Base-by-base conservation (phyloP, 2,797 vertebrate species). In the Pseudopleuronectes americanus region DNA sequence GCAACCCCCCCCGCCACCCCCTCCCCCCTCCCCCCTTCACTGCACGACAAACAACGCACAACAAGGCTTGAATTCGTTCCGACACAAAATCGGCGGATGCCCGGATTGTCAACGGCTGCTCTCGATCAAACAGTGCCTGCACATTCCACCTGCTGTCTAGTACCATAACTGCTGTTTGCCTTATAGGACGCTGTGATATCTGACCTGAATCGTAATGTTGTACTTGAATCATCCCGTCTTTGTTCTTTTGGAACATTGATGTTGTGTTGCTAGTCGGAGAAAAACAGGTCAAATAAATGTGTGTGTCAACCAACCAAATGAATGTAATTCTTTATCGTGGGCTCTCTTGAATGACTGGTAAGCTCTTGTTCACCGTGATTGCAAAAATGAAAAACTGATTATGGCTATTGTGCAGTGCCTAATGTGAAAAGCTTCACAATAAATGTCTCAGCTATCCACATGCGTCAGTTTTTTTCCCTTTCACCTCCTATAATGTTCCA, bases 111-210 rank as follows among this genome's bases (percentile, higher is more conserved):
- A 1, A 33, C 8, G 57, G 48, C 28, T 58, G 0, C 58, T 64
- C 22, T 68, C 53, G 64, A 43, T 74, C 48, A 52, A 52, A 63
- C 69, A 66, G 79, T 84, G 81, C 82, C 84, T 87, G 64, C 47
- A 57, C 68, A 64, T 60, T 65, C 51, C 47, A 74, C 73, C 74
- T 68, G 65, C 74, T 68, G 65, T 87, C 80, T 87, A 75, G 69
- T 23, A 68, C 14, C 22, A 22, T 51, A 5, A 26, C 31, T 71
- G 38, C 61, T 64, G 8, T 67, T 56, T 57, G 71, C 75, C 60
- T 80, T 59, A 24, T 17, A 67, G 2, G 8, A 4, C 33, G 33
- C 64, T 77, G 59, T 61, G 19, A 10, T 9, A 38, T 59, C 12
- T 48, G 16, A 63, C 52, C 22, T 1, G 57, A 63, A 58, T n/a